Percentiles rank a stretch among this genome's conserved stretches.
Conservation (phyloP, 2,113 vertebrate genomes). For the Sitta europaea region DNA sequence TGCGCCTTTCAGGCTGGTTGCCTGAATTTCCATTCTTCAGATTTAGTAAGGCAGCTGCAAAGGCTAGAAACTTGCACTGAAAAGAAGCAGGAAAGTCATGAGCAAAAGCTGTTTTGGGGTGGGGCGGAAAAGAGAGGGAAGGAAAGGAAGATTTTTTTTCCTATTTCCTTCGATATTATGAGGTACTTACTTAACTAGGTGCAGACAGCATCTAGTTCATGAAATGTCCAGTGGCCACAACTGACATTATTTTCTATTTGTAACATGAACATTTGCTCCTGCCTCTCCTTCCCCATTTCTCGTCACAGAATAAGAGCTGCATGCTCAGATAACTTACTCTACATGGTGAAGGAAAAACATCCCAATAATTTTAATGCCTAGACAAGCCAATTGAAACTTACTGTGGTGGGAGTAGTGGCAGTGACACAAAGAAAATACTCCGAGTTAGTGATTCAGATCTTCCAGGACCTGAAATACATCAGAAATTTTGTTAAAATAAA, state of each 20-base stretch:
- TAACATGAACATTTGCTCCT: neutral
- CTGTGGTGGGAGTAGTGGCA: neutral
- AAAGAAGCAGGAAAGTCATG: neutral
- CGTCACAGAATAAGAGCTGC: neutral
- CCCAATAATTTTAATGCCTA: neutral
- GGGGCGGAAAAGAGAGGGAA: neutral
- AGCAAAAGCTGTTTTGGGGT: neutral
- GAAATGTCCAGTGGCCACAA: neutral
- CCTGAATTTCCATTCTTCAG: neutral
- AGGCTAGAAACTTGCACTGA: neutral
- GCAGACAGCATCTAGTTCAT: neutral
- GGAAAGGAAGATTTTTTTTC: neutral
- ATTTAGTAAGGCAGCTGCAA: neutral
- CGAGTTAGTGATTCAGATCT: neutral
- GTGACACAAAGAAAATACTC: neutral
- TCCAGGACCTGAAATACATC: neutral
- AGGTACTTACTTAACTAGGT: neutral
- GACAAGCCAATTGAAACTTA: neutral
- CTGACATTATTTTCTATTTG: neutral
- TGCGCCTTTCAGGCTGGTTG: neutral
- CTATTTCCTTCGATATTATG: fast-evolving
- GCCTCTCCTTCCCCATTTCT: neutral
- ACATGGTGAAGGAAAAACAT: neutral
- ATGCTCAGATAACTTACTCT: neutral
- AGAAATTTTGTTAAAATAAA: neutral